Evolutionary conservation across 2,888 invertebrate genomes (phyloP).

Genomic region (Seira sanloemensis): DNA sequence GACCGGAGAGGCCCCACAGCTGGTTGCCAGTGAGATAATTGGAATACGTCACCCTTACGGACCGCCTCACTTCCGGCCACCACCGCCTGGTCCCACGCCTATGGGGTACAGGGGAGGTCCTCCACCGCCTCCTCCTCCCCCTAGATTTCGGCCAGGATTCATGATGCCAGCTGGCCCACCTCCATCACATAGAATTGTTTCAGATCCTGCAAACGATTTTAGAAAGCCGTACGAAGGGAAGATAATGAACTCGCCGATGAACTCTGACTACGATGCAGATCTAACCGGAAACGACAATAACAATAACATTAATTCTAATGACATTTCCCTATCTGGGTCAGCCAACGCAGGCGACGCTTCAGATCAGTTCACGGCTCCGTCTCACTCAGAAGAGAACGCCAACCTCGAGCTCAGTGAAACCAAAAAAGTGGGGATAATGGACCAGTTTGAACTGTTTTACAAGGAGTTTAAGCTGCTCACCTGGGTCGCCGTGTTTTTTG

Average conservation of each 20-base stretch:
- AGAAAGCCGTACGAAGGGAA: slow-evolving; percentile 30
- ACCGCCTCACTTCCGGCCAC: slow-evolving; percentile 46
- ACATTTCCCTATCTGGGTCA: too few species aligned
- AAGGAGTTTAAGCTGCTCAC: slow-evolving; percentile 71
- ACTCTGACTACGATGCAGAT: slow-evolving; percentile 31
- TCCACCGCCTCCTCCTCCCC: slow-evolving; percentile 22
- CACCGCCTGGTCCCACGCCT: too few species aligned
- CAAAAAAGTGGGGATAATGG: slow-evolving; percentile 68
- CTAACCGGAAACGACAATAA: neutral
- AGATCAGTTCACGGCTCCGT: slow-evolving; percentile 45
- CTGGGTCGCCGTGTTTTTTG: slow-evolving; percentile 69
- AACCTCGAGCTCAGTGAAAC: slow-evolving; percentile 32
- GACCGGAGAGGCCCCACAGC: slow-evolving; percentile 44
- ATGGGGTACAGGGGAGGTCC: neutral
- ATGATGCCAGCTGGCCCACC: slow-evolving; percentile 12
- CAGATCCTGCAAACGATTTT: slow-evolving; percentile 26
- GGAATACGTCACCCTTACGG: slow-evolving; percentile 37
- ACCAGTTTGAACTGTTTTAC: slow-evolving; percentile 70
- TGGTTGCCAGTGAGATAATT: slow-evolving; percentile 33
- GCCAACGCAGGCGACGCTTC: slow-evolving; percentile 22
- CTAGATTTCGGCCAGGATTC: slow-evolving; percentile 41
- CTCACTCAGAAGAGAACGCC: slow-evolving; percentile 26
- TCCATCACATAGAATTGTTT: too few species aligned
- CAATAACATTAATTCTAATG: slow-evolving; percentile 6
- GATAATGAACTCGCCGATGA: too few species aligned